These are phyloP conservation scores for Lasioglossum figueresi DNA, from an alignment of 2,888 invertebrate genomes.

Conservation along the genomic window DNA sequence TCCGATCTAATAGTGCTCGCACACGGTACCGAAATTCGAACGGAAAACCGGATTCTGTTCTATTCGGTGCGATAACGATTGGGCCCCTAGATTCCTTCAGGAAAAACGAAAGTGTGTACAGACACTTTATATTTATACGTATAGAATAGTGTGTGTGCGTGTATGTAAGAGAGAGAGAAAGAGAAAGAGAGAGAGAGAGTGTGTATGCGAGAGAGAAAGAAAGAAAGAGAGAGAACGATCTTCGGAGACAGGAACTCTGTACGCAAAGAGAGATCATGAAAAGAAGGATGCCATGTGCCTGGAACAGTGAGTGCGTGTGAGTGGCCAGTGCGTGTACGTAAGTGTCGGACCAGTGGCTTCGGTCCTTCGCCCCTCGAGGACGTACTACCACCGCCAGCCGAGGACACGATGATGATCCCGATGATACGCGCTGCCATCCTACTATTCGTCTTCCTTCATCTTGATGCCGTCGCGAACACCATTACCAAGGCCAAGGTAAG, in stretches of 20 bases:
- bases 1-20: not conserved
- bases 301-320: conserved; percentile 67
- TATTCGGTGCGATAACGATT: not conserved
- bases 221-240: not conserved
- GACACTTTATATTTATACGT: not conserved
- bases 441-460: conserved; percentile 58
- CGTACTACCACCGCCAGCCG: conserved; percentile 49
- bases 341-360: conserved; percentile 55
- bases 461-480: conserved; percentile 61
- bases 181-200: not conserved
- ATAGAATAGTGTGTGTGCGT: not conserved
- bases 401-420: conserved; percentile 61
- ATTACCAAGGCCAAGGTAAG: conserved; percentile 68
- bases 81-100: not conserved
- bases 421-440: conserved; percentile 64
- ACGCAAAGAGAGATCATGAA: conserved; percentile 53
- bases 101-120: not conserved
- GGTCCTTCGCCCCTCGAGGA: conserved; percentile 66
- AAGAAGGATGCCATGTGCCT: conserved; percentile 59
- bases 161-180: not conserved
- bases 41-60: not conserved
- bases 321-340: conserved; percentile 62
- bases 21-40: not conserved
- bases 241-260: not conserved
- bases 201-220: not conserved